Evolutionary conservation across 2,888 invertebrate genomes (phyloP).

Genomic region (Netelia inedita): DNA sequence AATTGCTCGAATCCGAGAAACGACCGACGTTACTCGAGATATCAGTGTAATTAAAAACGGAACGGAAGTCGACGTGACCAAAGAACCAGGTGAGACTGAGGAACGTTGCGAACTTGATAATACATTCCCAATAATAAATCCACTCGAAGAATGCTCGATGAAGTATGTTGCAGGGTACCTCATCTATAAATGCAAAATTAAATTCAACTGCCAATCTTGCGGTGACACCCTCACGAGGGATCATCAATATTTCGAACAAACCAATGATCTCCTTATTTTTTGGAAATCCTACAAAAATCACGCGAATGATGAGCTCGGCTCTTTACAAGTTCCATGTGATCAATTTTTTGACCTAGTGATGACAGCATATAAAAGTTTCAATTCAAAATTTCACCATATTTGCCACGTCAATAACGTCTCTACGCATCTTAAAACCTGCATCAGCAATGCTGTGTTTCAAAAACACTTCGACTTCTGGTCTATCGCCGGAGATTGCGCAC

Average conservation of each 20-base stretch:
- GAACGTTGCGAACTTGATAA: neutral
- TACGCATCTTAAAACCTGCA: neutral
- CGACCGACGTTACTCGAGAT: too few species aligned
- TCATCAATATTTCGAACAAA: conserved; percentile 32
- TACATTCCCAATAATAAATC: neutral
- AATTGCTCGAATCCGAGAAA: too few species aligned
- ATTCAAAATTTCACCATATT: neutral
- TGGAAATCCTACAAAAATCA: conserved; percentile 19
- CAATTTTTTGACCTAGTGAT: conserved; percentile 33
- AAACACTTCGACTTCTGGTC: conserved; percentile 39
- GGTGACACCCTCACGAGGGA: neutral
- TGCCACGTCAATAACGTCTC: conserved; percentile 1
- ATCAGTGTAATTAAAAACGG: neutral
- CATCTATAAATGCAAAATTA: conserved; percentile 3
- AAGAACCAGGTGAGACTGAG: neutral
- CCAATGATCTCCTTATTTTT: conserved; percentile 48
- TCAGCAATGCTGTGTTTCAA: conserved; percentile 27
- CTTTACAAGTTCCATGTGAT: conserved; percentile 41
- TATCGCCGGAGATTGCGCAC: neutral
- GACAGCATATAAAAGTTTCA: conserved; percentile 39
- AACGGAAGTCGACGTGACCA: conserved; percentile 8
- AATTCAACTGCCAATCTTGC: conserved; percentile 41
- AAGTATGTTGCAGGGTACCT: conserved; percentile 45
- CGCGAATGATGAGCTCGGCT: conserved; percentile 36
- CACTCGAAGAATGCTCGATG: conserved; percentile 48